Evolutionary conservation across 2,797 vertebrate genomes (phyloP).

Genomic region (Euphonia xanthogaster): DNA sequence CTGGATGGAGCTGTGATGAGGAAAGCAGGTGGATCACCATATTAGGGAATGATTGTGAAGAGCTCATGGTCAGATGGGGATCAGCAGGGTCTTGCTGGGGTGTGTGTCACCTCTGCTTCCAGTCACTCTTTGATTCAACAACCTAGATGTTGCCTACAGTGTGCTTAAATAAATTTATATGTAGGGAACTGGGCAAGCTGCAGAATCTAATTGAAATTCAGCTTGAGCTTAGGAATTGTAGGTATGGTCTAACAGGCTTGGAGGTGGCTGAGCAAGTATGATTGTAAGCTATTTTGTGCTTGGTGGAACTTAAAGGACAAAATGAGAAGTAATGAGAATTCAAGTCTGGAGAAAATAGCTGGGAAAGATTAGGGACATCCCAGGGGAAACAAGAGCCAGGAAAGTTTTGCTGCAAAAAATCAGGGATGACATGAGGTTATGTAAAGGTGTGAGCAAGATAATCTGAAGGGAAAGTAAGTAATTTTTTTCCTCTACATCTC

Average conservation of each 20-base stretch:
- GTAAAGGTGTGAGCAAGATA: not conserved
- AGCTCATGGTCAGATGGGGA: accelerated
- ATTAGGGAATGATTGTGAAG: not conserved
- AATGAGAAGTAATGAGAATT: not conserved
- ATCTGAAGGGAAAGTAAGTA: not conserved
- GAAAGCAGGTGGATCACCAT: not conserved
- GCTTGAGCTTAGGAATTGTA: not conserved
- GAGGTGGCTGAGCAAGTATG: not conserved
- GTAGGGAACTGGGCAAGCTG: not conserved
- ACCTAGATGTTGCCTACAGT: not conserved
- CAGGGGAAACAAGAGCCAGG: not conserved
- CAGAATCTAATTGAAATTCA: not conserved
- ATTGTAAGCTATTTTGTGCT: not conserved
- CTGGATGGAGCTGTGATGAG: not conserved
- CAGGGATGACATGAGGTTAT: not conserved
- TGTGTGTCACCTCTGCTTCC: not conserved
- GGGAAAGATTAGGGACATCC: not conserved
- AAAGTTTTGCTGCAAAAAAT: not conserved
- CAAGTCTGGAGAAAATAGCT: not conserved
- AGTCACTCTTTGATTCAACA: not conserved
- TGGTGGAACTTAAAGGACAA: not conserved
- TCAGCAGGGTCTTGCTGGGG: not conserved
- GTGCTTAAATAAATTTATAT: not conserved
- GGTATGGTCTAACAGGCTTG: not conserved
- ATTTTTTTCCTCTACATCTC: not conserved